Evolutionary conservation across 2,888 invertebrate genomes (phyloP).

Genomic region (Xestoiulus laeticollis): DNA sequence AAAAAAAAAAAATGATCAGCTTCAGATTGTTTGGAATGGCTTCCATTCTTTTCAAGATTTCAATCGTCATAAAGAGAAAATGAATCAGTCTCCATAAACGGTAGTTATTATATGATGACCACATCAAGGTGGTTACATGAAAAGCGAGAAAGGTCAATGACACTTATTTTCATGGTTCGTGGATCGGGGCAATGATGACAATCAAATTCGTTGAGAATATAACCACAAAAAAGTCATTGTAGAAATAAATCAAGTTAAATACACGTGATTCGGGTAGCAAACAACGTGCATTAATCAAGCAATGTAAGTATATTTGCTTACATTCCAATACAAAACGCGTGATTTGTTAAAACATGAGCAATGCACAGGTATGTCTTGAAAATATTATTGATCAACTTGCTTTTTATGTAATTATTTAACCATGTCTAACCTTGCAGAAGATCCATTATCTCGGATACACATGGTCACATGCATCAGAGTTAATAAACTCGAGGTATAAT

Average conservation of each 20-base stretch:
- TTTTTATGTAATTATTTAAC: no score
- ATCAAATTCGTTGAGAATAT: neutral
- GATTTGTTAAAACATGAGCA: no score
- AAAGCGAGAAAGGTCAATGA: neutral
- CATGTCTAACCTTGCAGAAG: no score
- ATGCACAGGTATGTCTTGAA: no score
- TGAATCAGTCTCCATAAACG: neutral
- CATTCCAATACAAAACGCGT: no score
- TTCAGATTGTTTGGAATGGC: neutral
- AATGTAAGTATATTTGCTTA: no score
- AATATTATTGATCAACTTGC: no score
- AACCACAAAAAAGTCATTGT: neutral
- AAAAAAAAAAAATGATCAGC: neutral
- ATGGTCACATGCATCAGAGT: no score
- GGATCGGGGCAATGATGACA: neutral
- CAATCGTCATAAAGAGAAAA: neutral
- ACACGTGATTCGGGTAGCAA: neutral
- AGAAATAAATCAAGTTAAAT: neutral
- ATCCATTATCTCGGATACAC: no score
- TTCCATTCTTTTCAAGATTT: slow-evolving; percentile 23
- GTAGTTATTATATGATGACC: neutral
- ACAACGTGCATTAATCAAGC: neutral
- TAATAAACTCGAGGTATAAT: neutral
- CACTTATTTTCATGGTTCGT: neutral
- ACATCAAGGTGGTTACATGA: neutral